These are phyloP conservation scores for Drosophila histrio DNA, from an alignment of 2,888 invertebrate genomes.

Conservation along the genomic window DNA sequence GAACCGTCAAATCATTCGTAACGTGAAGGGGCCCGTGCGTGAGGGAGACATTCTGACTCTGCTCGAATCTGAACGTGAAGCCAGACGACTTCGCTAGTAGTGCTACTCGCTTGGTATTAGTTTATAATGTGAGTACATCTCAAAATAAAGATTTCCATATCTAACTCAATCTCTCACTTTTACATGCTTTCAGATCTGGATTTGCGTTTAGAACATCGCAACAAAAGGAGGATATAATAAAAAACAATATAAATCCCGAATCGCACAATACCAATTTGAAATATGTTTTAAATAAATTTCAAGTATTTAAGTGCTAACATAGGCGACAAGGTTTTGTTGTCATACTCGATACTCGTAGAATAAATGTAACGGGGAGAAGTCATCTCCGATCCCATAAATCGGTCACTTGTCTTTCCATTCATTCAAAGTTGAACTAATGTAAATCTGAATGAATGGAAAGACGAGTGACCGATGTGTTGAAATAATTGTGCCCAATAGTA, in stretches of 20 bases:
- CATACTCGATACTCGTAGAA: too few species aligned
- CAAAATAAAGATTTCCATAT: neutral
- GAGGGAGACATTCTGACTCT: constrained; percentile 99
- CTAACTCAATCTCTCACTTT: neutral
- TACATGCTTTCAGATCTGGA: constrained; percentile 20
- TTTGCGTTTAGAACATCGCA: constrained; percentile 4
- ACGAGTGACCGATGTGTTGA: too few species aligned
- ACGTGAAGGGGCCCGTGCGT: constrained; percentile 99
- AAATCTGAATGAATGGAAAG: too few species aligned
- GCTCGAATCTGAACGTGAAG: constrained; percentile 99
- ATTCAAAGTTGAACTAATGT: too few species aligned
- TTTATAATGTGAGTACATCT: constrained; percentile 30
- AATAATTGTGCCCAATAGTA: too few species aligned
- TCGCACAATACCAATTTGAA: constrained; percentile 40
- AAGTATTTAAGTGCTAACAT: constrained; percentile 56
- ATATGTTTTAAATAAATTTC: constrained; percentile 67
- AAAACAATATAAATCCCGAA: constrained; percentile 85
- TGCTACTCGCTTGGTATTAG: constrained; percentile 22
- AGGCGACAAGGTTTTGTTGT: too few species aligned
- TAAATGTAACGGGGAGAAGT: too few species aligned
- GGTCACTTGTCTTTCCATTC: too few species aligned
- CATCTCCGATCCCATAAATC: too few species aligned
- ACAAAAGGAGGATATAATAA: constrained; percentile 87
- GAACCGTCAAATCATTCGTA: constrained; percentile 98
- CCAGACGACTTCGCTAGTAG: constrained; percentile 93